Evolutionary conservation across 2,797 vertebrate genomes (phyloP).

Genomic region (Myotis vivesi): DNA sequence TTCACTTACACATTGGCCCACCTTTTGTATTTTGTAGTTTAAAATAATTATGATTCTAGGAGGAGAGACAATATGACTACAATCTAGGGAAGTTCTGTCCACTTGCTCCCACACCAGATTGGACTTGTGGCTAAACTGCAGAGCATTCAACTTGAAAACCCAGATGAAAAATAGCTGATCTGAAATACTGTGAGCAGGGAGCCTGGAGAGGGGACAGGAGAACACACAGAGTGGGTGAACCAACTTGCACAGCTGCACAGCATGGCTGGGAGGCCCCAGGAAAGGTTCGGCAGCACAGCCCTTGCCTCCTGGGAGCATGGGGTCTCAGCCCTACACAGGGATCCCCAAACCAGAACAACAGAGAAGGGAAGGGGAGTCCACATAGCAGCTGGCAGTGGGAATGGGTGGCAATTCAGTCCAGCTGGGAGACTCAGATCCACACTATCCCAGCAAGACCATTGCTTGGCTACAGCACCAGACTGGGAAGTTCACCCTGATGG

Average conservation of each 20-base stretch:
- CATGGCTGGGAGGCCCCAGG: neutral
- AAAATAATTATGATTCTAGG: neutral
- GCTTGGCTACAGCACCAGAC: neutral
- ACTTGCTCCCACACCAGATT: neutral
- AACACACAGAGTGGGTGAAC: neutral
- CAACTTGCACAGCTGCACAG: neutral
- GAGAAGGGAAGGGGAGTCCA: neutral
- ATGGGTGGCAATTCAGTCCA: neutral
- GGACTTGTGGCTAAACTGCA: neutral
- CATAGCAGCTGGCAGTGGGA: neutral
- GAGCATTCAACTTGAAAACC: neutral
- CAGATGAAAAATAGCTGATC: neutral
- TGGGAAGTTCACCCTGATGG: neutral
- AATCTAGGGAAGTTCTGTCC: neutral
- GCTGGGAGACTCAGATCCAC: neutral
- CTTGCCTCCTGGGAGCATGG: neutral
- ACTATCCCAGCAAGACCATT: neutral
- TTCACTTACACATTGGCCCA: neutral
- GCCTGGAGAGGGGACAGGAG: neutral
- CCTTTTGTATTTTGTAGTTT: neutral
- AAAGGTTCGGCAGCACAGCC: neutral
- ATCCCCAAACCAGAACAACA: neutral
- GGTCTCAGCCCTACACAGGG: neutral
- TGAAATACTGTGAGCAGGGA: neutral
- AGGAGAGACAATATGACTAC: neutral